phyloP scores from a whole-genome alignment of 1,140 invertebrate genomes.

The Drosophila kikkawai region DNA sequence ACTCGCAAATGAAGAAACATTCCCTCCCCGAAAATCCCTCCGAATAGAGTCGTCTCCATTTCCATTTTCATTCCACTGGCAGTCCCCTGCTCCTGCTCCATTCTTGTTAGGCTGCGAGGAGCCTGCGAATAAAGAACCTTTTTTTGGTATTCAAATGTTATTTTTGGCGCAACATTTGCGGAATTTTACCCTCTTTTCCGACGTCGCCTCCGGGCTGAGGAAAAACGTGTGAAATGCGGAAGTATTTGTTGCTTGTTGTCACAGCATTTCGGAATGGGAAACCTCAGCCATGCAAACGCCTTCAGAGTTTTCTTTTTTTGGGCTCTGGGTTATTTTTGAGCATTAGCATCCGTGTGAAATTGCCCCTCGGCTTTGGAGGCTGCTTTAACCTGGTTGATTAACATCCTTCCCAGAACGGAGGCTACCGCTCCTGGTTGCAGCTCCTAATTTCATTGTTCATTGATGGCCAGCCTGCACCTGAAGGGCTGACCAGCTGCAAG shows the following conservation, averaged over 20 bases:
- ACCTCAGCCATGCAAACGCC: slow-evolving; percentile 49
- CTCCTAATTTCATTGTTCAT: slow-evolving; percentile 52
- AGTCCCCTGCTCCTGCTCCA: background rate
- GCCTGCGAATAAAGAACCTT: slow-evolving; percentile 61
- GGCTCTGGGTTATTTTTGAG: slow-evolving; percentile 25
- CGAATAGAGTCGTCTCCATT: slow-evolving; percentile 63
- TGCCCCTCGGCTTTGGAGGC: slow-evolving; percentile 38
- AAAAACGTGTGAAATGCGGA: slow-evolving; percentile 73
- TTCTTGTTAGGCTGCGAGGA: slow-evolving; percentile 50
- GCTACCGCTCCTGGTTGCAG: background rate
- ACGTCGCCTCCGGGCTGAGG: slow-evolving; percentile 1
- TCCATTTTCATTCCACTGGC: slow-evolving; percentile 35
- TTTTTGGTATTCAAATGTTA: slow-evolving; percentile 78
- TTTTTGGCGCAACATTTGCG: slow-evolving; percentile 73
- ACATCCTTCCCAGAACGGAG: background rate
- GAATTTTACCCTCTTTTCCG: slow-evolving; percentile 31
- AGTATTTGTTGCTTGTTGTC: slow-evolving; percentile 65
- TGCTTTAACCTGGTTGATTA: slow-evolving; percentile 45
- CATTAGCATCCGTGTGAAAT: slow-evolving; percentile 47
- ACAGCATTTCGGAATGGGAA: slow-evolving; percentile 32
- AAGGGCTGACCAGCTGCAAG: background rate
- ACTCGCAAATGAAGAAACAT: slow-evolving; percentile 60
- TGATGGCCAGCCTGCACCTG: slow-evolving; percentile 30
- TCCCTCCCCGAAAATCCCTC: slow-evolving; percentile 29
- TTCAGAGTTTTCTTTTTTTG: slow-evolving; percentile 45